Evolutionary conservation across 2,888 invertebrate species (phyloP), one percentile per base, ranked within the genome.

Genomic region (Thera obeliscata): DNA sequence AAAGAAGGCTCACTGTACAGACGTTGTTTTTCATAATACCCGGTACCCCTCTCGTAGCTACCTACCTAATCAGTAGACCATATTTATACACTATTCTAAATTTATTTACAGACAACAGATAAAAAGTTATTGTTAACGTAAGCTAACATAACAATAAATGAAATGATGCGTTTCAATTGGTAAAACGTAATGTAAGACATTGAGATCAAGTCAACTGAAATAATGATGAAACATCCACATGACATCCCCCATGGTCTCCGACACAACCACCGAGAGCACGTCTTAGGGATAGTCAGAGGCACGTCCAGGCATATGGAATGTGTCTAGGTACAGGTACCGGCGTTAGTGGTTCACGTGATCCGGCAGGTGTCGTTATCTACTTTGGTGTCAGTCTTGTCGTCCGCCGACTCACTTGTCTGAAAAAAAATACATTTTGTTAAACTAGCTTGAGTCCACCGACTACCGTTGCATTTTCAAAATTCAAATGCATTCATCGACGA

Each of bases 331-430:
- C 2, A 43, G 7, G 7, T 43, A 7, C 7, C 43, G 8, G 43
- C 6, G 43, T 56, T 56, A 41, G 36, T 50, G 58, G 7, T 11
- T 60, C 56, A 60, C 1, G 65, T 65, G 9, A 65, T 65, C 35
- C 65, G 65, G n/a, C 65, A 65, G 49, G 65, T 65, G 49, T 63
- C 62, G 48, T 65, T 64, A 9, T 64, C 64, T 59, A 9, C 9
- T 60, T 65, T 65, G 41, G 4, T 0, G 2, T 60, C 60, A 2
- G 41, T 43, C 33, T 65, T 60, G 43, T 65, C 65, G 6, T 65
- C 65, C 0, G 64, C 2, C 2, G 55, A 0, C 5, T 65, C 60
- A 50, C 9, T 64, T 2, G 55, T 50, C 65, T 65, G 60, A 41
- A 60, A 63, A 22, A 22, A 22, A 22, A 22, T 22, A 22, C 1